Conservation (phyloP, 2,888 invertebrate genomes). For the Phoenoteleia sp. region DNA sequence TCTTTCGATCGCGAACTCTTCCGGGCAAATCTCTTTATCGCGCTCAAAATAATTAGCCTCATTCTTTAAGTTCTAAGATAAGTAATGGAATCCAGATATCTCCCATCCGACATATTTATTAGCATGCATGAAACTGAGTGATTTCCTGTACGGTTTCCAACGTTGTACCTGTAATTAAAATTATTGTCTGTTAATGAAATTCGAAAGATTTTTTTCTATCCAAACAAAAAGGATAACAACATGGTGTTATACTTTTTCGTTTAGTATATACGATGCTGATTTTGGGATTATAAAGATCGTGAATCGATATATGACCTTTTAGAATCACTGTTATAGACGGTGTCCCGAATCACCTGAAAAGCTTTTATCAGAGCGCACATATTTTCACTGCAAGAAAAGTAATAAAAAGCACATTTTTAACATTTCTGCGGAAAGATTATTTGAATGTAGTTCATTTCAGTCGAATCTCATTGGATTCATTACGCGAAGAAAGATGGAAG, state of each 20-base stretch:
- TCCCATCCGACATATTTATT: too few species aligned
- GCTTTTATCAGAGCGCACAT: conserved; percentile 40
- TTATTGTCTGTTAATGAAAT: neutral
- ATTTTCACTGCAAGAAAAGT: conserved; percentile 19
- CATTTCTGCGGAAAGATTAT: conserved; percentile 35
- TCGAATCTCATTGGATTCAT: conserved; percentile 20
- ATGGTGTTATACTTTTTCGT: neutral
- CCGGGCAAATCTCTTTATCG: too few species aligned
- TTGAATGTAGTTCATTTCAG: conserved; percentile 21
- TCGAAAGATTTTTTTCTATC: neutral
- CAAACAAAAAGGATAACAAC: conserved; percentile 21
- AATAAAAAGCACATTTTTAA: conserved; percentile 31
- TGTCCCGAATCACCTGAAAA: conserved; percentile 34
- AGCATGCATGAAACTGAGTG: too few species aligned
- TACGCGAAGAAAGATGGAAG: neutral
- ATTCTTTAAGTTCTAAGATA: too few species aligned
- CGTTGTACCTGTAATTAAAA: too few species aligned
- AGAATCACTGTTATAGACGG: conserved; percentile 18
- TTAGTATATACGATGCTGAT: conserved; percentile 12
- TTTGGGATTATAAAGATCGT: conserved; percentile 33
- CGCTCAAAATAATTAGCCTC: too few species aligned
- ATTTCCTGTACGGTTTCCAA: too few species aligned
- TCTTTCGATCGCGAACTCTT: too few species aligned
- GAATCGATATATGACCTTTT: conserved; percentile 48
- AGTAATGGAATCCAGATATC: too few species aligned